Base-by-base conservation (phyloP, 2,797 vertebrate genomes). In the Oceanodroma leucorhoa region DNA sequence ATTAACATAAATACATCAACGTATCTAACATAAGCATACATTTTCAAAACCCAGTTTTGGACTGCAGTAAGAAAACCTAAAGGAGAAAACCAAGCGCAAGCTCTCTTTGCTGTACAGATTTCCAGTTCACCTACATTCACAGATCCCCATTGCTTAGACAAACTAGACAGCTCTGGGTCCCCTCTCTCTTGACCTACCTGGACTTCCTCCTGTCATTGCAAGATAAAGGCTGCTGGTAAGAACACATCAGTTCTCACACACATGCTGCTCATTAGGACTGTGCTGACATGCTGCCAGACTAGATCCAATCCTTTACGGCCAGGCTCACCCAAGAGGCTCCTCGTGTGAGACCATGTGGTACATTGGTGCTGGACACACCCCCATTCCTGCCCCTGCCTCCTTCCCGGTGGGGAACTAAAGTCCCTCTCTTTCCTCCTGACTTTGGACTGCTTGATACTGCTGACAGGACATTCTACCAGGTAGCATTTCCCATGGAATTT, bases 241-340 rank as follows among this genome's bases (percentile, higher is more conserved):
- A 64, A 17, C 34, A 36, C 38, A 61, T 21, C 0, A 0, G 6
- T 69, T 78, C 61, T 54, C 41, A 61, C 6, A 15, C 0, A 2
- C 22, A 16, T 0, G 2, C 26, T 86, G 58, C 43, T 67, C 69
- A 1, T 2, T 1, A 21, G 60, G 60, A 45, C 79, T 23, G 46
- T 38, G 40, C 36, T 26, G 51, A 62, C 3, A 0, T 21, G 51
- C 64, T 80, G 60, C 67, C 24, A 15, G 46, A 30, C 14, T 3
- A 34, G 43, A 58, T 64, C 24, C 8, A 30, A 27, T 38, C 53
- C n/a, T 40, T 64, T 23, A 6, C 1, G 2, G 10, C 15, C 80
- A 75, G 40, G 45, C 17, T 87, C 43, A 83, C 53, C 36, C 40
- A 70, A 19, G 54, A 76, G 76, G 14, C 36, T 83, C 32, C 38